Evolutionary conservation across 2,888 invertebrate genomes (phyloP).

Genomic region (Brachypterus glaber): DNA sequence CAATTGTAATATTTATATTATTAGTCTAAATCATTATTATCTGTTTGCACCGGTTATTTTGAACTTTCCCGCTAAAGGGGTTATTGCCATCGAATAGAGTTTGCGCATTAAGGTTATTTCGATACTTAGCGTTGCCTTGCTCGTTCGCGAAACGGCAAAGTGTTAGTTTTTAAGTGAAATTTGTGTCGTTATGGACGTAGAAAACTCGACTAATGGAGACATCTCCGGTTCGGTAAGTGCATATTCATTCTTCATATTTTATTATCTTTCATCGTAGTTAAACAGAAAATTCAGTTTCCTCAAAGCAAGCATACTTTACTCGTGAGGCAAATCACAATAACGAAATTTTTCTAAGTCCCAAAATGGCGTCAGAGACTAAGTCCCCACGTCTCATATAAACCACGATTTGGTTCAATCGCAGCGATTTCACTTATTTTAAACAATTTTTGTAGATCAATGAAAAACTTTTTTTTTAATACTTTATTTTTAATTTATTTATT

Average conservation of each 20-base stretch:
- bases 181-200: slow-evolving; percentile 54
- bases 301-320: slow-evolving; percentile 38
- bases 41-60: no score
- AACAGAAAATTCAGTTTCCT: slow-evolving; percentile 19
- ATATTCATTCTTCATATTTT: slow-evolving; percentile 29
- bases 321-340: slow-evolving; percentile 41
- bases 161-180: slow-evolving; percentile 33
- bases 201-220: slow-evolving; percentile 51
- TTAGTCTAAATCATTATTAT: no score
- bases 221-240: slow-evolving; percentile 52
- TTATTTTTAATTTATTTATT: no score
- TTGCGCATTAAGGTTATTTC: slow-evolving; percentile 51
- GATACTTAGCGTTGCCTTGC: slow-evolving; percentile 44
- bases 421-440: no score
- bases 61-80: slow-evolving; percentile 24
- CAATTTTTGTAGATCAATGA: no score
- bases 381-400: slow-evolving; percentile 44
- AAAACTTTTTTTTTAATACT: no score
- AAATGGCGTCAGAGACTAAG: slow-evolving; percentile 77
- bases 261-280: slow-evolving; percentile 17
- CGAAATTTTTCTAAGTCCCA: slow-evolving; percentile 70
- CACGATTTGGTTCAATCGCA: no score
- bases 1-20: no score
- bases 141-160: slow-evolving; percentile 23
- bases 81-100: slow-evolving; percentile 38